Conservation (phyloP, 2,797 vertebrate genomes). For the Notolepis coatsorum region DNA sequence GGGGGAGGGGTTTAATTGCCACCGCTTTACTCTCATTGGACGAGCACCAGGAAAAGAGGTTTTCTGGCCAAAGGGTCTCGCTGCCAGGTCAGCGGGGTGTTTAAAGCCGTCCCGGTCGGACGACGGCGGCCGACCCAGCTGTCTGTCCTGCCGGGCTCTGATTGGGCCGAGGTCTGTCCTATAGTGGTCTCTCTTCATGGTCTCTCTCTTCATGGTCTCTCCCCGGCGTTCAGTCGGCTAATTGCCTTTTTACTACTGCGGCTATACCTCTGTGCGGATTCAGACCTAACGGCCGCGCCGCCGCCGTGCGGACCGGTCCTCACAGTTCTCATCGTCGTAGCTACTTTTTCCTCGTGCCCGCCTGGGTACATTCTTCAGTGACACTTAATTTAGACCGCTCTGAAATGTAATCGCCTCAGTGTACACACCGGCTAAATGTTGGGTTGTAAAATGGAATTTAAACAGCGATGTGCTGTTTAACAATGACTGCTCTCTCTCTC, state of each 20-base stretch:
- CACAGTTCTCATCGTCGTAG: constrained; percentile 6
- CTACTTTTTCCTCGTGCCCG: constrained; percentile 11
- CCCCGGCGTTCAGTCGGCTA: constrained; percentile 1
- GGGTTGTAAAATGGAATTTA: constrained; percentile 49
- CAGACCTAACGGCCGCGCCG: neutral
- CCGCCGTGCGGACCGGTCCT: constrained; percentile 7
- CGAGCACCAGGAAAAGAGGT: constrained; percentile 46
- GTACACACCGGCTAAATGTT: constrained; percentile 41
- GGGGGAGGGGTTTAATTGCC: constrained; percentile 36
- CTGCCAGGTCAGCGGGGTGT: constrained; percentile 45
- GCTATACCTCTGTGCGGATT: neutral
- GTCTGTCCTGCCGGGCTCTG: constrained; percentile 48
- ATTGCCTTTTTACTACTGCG: constrained; percentile 1
- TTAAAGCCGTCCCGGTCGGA: constrained; percentile 60
- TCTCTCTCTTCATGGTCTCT: too few relatives aligned
- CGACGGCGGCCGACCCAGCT: constrained; percentile 57
- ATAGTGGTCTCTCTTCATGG: too few relatives aligned
- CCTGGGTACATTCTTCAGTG: constrained; percentile 23
- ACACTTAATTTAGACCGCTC: constrained; percentile 26
- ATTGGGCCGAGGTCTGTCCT: constrained; percentile 37
- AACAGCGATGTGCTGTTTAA: constrained; percentile 20
- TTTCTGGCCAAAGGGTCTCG: constrained; percentile 53
- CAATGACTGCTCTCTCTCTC: constrained; percentile 31
- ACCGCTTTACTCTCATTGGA: constrained; percentile 54
- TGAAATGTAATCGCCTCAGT: constrained; percentile 37